These are phyloP conservation scores for Acronicta aceris DNA, from an alignment of 2,888 invertebrate species.

Conservation along the genomic window DNA sequence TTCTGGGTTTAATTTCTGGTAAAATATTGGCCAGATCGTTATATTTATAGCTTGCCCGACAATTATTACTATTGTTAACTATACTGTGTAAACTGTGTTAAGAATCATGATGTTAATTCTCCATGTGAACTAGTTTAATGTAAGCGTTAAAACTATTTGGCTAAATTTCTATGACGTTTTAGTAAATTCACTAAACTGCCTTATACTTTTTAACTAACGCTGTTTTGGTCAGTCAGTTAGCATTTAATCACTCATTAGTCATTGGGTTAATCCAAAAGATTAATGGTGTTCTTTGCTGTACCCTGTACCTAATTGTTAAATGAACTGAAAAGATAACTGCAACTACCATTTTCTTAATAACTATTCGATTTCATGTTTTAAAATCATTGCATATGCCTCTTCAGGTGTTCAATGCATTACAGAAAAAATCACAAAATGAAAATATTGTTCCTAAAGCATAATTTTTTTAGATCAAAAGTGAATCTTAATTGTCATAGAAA, in stretches of 20 bases:
- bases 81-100: slow-evolving; percentile 29
- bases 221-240: neutral
- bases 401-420: neutral
- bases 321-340: too few relatives aligned
- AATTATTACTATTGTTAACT: slow-evolving; percentile 30
- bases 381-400: neutral
- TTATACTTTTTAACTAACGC: neutral
- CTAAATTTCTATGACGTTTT: slow-evolving; percentile 48
- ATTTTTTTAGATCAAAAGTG: neutral
- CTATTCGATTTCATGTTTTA: too few relatives aligned
- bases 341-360: too few relatives aligned
- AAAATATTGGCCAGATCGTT: slow-evolving; percentile 1
- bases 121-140: slow-evolving; percentile 45
- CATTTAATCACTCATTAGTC: too few relatives aligned
- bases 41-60: slow-evolving; percentile 22
- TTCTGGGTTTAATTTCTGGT: slow-evolving; percentile 9
- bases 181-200: neutral
- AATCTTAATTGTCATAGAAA: slow-evolving; percentile 45
- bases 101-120: slow-evolving; percentile 53
- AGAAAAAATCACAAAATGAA: neutral
- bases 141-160: slow-evolving; percentile 24
- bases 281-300: too few relatives aligned
- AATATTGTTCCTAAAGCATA: neutral
- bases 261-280: too few relatives aligned
- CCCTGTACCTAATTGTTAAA: too few relatives aligned